Base-by-base conservation (phyloP, 2,888 invertebrate species). In the Acholoe squamosa region DNA sequence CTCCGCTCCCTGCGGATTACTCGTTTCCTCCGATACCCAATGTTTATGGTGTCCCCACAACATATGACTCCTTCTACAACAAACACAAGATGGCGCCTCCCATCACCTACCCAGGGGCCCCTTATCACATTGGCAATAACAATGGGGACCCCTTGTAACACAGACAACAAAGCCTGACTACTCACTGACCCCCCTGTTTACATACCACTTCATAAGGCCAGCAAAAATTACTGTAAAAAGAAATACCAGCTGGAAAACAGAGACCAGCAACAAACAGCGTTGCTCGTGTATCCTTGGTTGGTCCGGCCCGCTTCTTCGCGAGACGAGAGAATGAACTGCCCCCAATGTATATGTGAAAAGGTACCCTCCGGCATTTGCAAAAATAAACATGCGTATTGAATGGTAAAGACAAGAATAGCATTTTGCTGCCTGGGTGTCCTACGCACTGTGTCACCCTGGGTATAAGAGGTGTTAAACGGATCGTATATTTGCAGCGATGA, bases 11-110 rank as follows among this genome's bases (percentile, higher is more conserved):
- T n/a, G n/a, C n/a, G n/a, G n/a, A n/a, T n/a, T n/a, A n/a, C n/a
- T n/a, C n/a, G n/a, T n/a, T n/a, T n/a, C n/a, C n/a, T 28, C 52
- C 52, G 19, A 56, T 61, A 54, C 28, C 14, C 76, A 56, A 67
- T 67, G 90, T 0, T 90, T 25, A 89, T 67, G 54, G 43, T 84
- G 16, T 51, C 89, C 54, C 71, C 89, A 54, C 54, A 88, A 88
- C 56, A 31, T 19, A 14, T 7, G 28, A 25, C 89, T 31, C 34
- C n/a, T 25, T 25, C n/a, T 19, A 7, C 28, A 77, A 77, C 77
- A 77, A 77, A 77, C 77, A 77, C 31, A 25, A 25, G n/a, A 12
- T 19, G 67, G 12, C 31, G 12, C 28, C 33, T 7, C 28, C 10
- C 77, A 77, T 31, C 12, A 33, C 33, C 77, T 31, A 28, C 33